These are phyloP conservation scores for Notospermus geniculatus DNA, from an alignment of 1,140 invertebrate genomes.

Conservation along the genomic window DNA sequence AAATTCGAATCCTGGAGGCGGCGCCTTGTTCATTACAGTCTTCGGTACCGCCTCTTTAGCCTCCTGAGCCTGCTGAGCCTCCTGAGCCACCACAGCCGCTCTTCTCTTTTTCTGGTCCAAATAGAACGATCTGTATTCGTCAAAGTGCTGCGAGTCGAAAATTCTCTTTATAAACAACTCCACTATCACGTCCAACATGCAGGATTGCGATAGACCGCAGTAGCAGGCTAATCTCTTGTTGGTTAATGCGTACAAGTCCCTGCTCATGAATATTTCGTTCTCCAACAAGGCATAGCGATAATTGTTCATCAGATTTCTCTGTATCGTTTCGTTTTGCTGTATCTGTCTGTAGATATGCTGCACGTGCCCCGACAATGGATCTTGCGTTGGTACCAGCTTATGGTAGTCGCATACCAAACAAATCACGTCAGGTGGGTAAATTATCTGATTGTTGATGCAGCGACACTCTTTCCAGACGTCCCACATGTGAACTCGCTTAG, in stretches of 20 bases:
- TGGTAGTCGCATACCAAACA: constrained; percentile 6
- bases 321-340: constrained; percentile 7
- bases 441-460: background rate
- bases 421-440: background rate
- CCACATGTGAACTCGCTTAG: background rate
- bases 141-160: constrained; percentile 4
- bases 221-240: constrained; percentile 4
- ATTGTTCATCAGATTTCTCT: background rate
- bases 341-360: background rate
- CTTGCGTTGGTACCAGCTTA: background rate
- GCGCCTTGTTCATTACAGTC: too few species aligned
- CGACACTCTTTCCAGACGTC: background rate
- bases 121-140: background rate
- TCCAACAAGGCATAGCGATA: background rate
- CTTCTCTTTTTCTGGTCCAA: too few species aligned
- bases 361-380: background rate
- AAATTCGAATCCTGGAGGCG: background rate
- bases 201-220: background rate
- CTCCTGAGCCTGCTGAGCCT: too few species aligned
- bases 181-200: constrained; percentile 7
- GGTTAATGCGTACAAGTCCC: background rate
- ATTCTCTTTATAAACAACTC: constrained; percentile 7
- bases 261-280: background rate
- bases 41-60: too few species aligned
- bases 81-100: too few species aligned